A percentile compares a stretch with the other conserved stretches of the same genome.
phyloP scores from a whole-genome alignment of 2,888 invertebrate genomes.

The Cremastinae sp. region DNA sequence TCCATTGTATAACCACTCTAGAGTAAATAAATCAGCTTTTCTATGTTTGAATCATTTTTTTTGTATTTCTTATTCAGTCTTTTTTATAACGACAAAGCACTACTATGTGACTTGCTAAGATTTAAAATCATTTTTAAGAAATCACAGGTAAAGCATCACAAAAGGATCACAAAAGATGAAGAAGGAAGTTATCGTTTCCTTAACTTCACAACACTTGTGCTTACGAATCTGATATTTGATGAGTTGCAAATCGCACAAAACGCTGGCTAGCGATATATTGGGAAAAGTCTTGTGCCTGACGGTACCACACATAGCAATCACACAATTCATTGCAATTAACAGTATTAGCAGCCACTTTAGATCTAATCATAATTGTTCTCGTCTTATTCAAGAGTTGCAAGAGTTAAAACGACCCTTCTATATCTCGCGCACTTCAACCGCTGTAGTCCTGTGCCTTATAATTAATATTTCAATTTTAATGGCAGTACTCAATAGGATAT shows the following conservation, averaged over 20 bases:
- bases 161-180: too few relatives aligned
- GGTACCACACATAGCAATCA: slow-evolving; percentile 67
- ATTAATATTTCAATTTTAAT: slow-evolving; percentile 71
- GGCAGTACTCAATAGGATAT: slow-evolving; percentile 55
- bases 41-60: too few relatives aligned
- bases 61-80: too few relatives aligned
- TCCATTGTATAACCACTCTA: too few relatives aligned
- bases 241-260: slow-evolving; percentile 17
- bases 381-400: not conserved
- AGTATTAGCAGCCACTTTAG: slow-evolving; percentile 69
- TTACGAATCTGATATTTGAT: too few relatives aligned
- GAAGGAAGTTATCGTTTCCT: too few relatives aligned
- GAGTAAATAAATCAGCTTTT: too few relatives aligned
- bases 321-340: slow-evolving; percentile 73
- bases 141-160: too few relatives aligned
- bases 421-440: slow-evolving; percentile 59
- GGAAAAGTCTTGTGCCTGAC: slow-evolving; percentile 36
- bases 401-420: slow-evolving; percentile 53
- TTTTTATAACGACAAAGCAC: too few relatives aligned
- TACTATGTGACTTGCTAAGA: too few relatives aligned
- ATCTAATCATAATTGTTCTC: slow-evolving; percentile 67
- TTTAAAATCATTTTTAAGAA: too few relatives aligned
- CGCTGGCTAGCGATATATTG: slow-evolving; percentile 25
- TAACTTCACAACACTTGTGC: too few relatives aligned
- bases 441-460: slow-evolving; percentile 68